These are phyloP conservation scores for Pterocles orientalis DNA, from an alignment of 2,113 vertebrate species.

Conservation along the genomic window DNA sequence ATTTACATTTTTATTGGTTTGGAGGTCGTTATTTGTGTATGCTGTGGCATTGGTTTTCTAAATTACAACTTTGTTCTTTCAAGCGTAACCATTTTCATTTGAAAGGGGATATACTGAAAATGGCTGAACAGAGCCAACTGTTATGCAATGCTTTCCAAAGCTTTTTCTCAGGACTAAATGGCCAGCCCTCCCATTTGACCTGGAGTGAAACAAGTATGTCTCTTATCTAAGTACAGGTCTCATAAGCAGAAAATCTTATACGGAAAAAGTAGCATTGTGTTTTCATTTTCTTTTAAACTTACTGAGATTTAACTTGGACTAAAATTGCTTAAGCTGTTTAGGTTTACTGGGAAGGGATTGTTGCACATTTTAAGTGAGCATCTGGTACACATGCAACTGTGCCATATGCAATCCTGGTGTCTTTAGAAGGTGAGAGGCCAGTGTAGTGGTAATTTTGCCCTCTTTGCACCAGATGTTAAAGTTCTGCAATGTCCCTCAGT, in stretches of 20 bases:
- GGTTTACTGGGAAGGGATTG: not conserved
- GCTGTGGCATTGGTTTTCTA: constrained; percentile 31
- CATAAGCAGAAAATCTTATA: not conserved
- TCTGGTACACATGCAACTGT: not conserved
- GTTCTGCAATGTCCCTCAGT: constrained; percentile 53
- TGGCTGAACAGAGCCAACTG: not conserved
- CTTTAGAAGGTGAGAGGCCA: constrained; percentile 65
- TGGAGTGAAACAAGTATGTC: not conserved
- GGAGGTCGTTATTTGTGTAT: constrained; percentile 43
- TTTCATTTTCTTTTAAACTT: not conserved
- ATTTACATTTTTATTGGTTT: constrained; percentile 76
- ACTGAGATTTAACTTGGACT: not conserved
- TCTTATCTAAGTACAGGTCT: not conserved
- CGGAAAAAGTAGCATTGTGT: not conserved
- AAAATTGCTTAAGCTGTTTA: not conserved
- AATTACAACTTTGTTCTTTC: constrained; percentile 68
- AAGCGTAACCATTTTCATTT: constrained; percentile 68
- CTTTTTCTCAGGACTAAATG: constrained; percentile 2
- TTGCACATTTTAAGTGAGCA: constrained; percentile 1
- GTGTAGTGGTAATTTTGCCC: constrained; percentile 63
- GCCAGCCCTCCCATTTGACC: constrained; percentile 1
- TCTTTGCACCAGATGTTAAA: constrained; percentile 68
- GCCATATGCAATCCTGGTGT: constrained; percentile 17
- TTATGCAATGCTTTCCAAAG: constrained; percentile 18
- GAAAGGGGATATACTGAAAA: constrained; percentile 42